These are phyloP conservation scores for Salvelinus fontinalis DNA, from an alignment of 2,113 vertebrate genomes.

Conservation along the genomic window DNA sequence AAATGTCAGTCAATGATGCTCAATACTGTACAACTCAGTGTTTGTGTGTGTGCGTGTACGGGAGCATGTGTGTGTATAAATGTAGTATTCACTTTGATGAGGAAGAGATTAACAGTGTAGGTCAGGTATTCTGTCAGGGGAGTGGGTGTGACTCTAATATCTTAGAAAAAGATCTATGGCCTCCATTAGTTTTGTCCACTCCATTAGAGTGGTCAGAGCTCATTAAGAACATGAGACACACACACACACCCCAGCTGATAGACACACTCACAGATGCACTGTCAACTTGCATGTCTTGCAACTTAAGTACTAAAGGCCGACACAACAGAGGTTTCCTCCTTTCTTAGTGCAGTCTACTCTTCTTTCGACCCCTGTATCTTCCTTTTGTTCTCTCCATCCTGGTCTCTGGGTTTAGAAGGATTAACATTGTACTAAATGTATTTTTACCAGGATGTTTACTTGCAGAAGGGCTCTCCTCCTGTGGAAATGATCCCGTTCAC, in stretches of 20 bases:
- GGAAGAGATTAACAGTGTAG: not conserved
- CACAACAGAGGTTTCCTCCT: not conserved
- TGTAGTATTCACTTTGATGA: not conserved
- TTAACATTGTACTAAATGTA: conserved; percentile 34
- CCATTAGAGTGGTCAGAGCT: not conserved
- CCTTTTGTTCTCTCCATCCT: conserved; percentile 15
- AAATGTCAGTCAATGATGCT: not conserved
- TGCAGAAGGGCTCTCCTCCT: not conserved
- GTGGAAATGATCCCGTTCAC: not conserved
- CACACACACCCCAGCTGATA: not conserved
- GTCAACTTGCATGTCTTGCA: not conserved
- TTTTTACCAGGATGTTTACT: not conserved
- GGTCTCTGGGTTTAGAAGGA: conserved; percentile 18
- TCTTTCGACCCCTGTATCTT: not conserved
- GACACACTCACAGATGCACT: not conserved
- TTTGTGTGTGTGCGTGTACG: not conserved
- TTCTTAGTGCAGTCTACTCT: conserved; percentile 1
- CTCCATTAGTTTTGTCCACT: conserved; percentile 7
- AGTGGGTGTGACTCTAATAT: conserved; percentile 7
- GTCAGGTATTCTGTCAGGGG: not conserved
- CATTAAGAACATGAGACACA: conserved; percentile 4
- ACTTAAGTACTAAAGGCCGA: not conserved
- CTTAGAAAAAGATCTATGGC: conserved; percentile 1
- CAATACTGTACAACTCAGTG: not conserved
- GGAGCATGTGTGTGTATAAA: not conserved